phyloP scores from a whole-genome alignment of 2,797 vertebrate species.

The Rhyacichthys aspro region DNA sequence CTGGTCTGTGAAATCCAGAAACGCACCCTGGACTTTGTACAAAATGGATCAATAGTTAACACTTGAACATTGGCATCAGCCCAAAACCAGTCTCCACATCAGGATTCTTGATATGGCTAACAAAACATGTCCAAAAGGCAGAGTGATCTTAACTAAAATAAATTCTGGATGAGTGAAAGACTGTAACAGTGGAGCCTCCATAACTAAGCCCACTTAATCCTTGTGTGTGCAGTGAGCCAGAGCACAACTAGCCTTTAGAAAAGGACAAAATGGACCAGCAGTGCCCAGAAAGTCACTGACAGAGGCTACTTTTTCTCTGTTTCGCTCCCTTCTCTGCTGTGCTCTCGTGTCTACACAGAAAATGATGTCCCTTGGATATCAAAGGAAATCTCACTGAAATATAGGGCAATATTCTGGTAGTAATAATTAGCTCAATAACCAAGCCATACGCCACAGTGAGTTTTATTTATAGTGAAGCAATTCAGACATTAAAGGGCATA shows the following conservation, averaged over 20 bases:
- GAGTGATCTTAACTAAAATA: slow-evolving; percentile 18
- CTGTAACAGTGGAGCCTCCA: slow-evolving; percentile 31
- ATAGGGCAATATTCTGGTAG: slow-evolving; percentile 22
- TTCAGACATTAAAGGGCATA: not conserved
- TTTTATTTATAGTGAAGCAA: slow-evolving; percentile 9
- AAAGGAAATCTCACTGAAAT: slow-evolving; percentile 23
- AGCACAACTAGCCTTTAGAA: slow-evolving; percentile 48
- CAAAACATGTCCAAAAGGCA: slow-evolving; percentile 28
- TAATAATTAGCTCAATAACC: slow-evolving; percentile 3
- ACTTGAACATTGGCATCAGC: slow-evolving; percentile 1
- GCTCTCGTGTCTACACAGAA: slow-evolving; percentile 11
- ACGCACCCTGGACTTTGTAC: not conserved
- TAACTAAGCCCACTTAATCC: slow-evolving; percentile 64
- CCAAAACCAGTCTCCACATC: slow-evolving; percentile 20
- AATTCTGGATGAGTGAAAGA: slow-evolving; percentile 30
- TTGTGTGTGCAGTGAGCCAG: slow-evolving; percentile 36
- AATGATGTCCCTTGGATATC: slow-evolving; percentile 19
- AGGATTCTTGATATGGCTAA: slow-evolving; percentile 23
- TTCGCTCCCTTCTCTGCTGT: slow-evolving; percentile 19
- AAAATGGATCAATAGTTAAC: slow-evolving; percentile 17
- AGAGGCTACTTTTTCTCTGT: slow-evolving; percentile 11
- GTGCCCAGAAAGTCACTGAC: slow-evolving; percentile 50
- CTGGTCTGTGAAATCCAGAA: not conserved
- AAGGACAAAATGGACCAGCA: slow-evolving; percentile 39
- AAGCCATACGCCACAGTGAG: not conserved